phyloP scores from a whole-genome alignment of 2,113 vertebrate genomes.

The Seriola rivoliana region DNA sequence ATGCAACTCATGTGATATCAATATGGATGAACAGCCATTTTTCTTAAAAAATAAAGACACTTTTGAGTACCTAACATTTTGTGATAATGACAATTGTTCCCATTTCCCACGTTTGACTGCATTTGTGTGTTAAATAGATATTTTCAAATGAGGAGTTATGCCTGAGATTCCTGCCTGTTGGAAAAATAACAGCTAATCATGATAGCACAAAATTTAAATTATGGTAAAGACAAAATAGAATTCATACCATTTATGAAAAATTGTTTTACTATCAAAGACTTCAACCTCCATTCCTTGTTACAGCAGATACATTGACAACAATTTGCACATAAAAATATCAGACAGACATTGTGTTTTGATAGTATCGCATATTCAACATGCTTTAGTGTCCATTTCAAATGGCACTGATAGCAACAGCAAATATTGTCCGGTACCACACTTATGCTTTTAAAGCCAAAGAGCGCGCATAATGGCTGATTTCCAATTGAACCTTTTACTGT shows the following conservation, averaged over 20 bases:
- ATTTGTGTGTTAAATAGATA: too few species aligned
- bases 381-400: conserved; percentile 32
- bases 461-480: conserved; percentile 20
- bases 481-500: conserved; percentile 24
- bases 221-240: neutral
- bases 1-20: too few species aligned
- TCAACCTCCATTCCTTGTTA: conserved; percentile 45
- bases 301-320: conserved; percentile 67
- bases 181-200: neutral
- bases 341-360: conserved; percentile 31
- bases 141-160: neutral
- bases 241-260: conserved; percentile 38
- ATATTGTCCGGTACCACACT: conserved; percentile 8
- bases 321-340: conserved; percentile 51
- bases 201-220: neutral
- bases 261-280: conserved; percentile 62
- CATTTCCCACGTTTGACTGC: too few species aligned
- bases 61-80: too few species aligned
- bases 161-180: neutral
- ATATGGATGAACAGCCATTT: too few species aligned
- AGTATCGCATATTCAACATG: conserved; percentile 19
- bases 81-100: too few species aligned
- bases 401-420: conserved; percentile 46
- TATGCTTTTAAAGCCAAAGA: conserved; percentile 38
- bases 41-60: too few species aligned